A percentile compares a stretch with the other conserved stretches of the same genome.
Evolutionary conservation across 1,140 invertebrate species (phyloP).

Genomic region (Drosophila aff.): DNA sequence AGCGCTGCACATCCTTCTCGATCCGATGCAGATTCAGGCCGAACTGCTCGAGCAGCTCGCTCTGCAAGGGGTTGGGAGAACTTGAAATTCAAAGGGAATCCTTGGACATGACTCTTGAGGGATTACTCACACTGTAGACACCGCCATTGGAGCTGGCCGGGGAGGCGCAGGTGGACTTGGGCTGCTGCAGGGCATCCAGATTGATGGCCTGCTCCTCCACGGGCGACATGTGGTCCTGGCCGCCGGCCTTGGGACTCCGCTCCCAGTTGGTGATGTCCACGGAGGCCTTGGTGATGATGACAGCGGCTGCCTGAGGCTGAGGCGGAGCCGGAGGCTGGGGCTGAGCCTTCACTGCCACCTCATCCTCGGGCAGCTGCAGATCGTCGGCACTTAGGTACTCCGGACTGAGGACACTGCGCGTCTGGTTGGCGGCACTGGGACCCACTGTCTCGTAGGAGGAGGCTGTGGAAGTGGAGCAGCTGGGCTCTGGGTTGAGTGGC

Average conservation of each 20-base stretch:
- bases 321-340: neutral
- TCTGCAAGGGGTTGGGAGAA: slow-evolving; percentile 85
- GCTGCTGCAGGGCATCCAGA: slow-evolving; percentile 84
- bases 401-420: slow-evolving; percentile 68
- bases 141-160: slow-evolving; percentile 94
- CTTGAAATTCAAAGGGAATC: neutral
- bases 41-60: slow-evolving; percentile 93
- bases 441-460: slow-evolving; percentile 84
- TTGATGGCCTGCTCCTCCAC: slow-evolving; percentile 57
- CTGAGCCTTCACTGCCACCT: slow-evolving; percentile 31
- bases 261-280: slow-evolving; percentile 87
- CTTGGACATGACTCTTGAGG: neutral
- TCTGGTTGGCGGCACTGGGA: slow-evolving; percentile 33
- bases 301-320: slow-evolving; percentile 82
- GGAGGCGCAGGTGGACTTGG: slow-evolving; percentile 89
- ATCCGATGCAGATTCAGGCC: slow-evolving; percentile 96
- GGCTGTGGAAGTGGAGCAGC: slow-evolving; percentile 76
- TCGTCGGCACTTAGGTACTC: slow-evolving; percentile 81
- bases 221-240: slow-evolving; percentile 73
- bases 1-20: slow-evolving; percentile 98
- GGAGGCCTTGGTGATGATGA: slow-evolving; percentile 89
- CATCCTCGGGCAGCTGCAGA: slow-evolving; percentile 67
- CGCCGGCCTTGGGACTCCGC: slow-evolving; percentile 62
- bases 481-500: slow-evolving; percentile 40
- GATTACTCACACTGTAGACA: slow-evolving; percentile 91